These are phyloP conservation scores for Conger conger DNA, from an alignment of 2,113 vertebrate species.

Conservation along the genomic window DNA sequence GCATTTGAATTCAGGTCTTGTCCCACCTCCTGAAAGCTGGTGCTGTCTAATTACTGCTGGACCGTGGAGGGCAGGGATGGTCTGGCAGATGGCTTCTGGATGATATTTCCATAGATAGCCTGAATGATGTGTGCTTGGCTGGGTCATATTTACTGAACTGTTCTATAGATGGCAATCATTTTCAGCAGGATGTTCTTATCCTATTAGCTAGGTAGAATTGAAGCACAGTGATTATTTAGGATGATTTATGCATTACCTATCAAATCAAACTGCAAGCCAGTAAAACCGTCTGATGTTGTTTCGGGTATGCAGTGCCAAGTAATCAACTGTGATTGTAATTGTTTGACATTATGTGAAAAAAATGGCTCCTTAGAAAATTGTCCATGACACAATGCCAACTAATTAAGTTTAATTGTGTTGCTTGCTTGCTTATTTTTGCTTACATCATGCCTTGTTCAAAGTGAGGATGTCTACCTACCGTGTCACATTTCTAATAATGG, in stretches of 20 bases:
- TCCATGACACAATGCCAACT: background rate
- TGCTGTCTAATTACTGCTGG: background rate
- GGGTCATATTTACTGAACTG: background rate
- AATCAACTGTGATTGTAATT: background rate
- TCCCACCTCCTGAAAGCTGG: slow-evolving; percentile 2
- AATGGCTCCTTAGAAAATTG: background rate
- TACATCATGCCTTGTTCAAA: too few relatives aligned
- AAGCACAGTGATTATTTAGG: background rate
- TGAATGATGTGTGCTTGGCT: background rate
- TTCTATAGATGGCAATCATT: background rate
- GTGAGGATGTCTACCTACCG: too few relatives aligned
- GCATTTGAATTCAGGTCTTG: slow-evolving; percentile 3
- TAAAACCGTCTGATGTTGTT: background rate
- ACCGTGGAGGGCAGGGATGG: background rate
- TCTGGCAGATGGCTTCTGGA: background rate
- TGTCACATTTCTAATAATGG: too few relatives aligned
- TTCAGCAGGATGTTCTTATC: background rate
- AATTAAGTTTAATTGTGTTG: too few relatives aligned
- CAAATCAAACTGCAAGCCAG: background rate
- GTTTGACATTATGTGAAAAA: background rate
- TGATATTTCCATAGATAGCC: background rate
- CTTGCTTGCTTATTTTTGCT: too few relatives aligned
- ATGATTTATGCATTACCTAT: background rate
- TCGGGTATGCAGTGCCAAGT: background rate
- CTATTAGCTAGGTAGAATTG: background rate